phyloP scores from a whole-genome alignment of 2,113 vertebrate genomes.

The Myiozetetes cayanensis region DNA sequence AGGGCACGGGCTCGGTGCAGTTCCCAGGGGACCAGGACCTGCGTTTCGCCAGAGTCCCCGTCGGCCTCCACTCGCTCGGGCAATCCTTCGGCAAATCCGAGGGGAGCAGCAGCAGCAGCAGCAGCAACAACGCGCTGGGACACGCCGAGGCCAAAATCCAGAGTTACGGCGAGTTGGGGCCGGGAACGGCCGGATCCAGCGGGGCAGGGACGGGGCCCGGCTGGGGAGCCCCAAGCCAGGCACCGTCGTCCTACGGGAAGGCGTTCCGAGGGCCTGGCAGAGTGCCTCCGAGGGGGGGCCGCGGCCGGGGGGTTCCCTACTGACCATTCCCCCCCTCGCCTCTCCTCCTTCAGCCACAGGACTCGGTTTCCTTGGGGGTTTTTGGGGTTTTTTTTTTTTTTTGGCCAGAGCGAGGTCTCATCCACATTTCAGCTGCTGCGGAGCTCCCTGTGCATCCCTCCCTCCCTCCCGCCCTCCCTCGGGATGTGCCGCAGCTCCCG shows the following conservation, averaged over 20 bases:
- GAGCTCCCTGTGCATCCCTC: background rate
- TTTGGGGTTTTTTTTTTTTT: background rate
- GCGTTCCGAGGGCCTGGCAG: slow-evolving; percentile 71
- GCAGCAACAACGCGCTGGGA: slow-evolving; percentile 65
- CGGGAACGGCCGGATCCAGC: slow-evolving; percentile 54
- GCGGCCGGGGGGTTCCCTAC: slow-evolving; percentile 78
- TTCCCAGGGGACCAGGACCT: slow-evolving; percentile 97
- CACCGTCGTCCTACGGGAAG: slow-evolving; percentile 67
- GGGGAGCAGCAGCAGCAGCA: slow-evolving; percentile 19
- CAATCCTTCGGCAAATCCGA: slow-evolving; percentile 77
- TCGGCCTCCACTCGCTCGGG: slow-evolving; percentile 66
- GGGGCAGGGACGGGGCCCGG: slow-evolving; percentile 67
- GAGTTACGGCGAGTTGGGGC: slow-evolving; percentile 70
- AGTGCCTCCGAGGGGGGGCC: slow-evolving; percentile 75
- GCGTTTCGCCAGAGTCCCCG: slow-evolving; percentile 84
- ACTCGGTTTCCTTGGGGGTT: background rate
- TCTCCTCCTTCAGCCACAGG: slow-evolving; percentile 57
- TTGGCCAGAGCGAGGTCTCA: slow-evolving; percentile 58
- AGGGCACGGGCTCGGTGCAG: slow-evolving; percentile 80
- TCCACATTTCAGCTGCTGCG: slow-evolving; percentile 67
- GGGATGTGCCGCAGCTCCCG: background rate
- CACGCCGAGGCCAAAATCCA: slow-evolving; percentile 76
- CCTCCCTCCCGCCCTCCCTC: background rate
- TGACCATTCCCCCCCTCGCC: slow-evolving; percentile 63
- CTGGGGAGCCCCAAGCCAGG: slow-evolving; percentile 73